Evolutionary conservation across 2,888 invertebrate genomes (phyloP), one percentile per base, ranked within the genome.

Genomic region (Caenorhabditis drosophilae): DNA sequence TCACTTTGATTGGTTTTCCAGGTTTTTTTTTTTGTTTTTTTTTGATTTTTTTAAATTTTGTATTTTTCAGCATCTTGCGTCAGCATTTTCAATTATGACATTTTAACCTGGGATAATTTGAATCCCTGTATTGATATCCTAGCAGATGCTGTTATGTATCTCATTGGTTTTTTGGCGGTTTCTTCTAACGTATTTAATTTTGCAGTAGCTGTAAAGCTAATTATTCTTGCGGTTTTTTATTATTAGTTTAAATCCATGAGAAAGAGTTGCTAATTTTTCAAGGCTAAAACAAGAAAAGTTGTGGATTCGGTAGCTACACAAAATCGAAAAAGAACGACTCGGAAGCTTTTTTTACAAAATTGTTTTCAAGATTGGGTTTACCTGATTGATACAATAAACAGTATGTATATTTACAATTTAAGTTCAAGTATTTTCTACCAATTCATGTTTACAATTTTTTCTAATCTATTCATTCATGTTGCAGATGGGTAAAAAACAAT

Each of bases 331-430:
- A 35, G 41, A 11, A 64, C 53, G 1, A 50, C 58, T 3, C 36
- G 64, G 2, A 27, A 45, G 2, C 47, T 64, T 7, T 64, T 64
- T n/a, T 18, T 64, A 7, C 64, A 64, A 35, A 54, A 53, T 7
- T 64, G 64, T 26, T 58, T 64, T 26, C 64, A 64, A 50, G 64
- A 64, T 23, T 58, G 58, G 58, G 42, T 64, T 4, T 64, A 64
- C 20, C 50, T 64, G 4, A 15, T 64, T 0, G 64, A 64, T 26
- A 64, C 64, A 11, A 35, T 64, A 16, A 64, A 64, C 22, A 64
- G 64, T 41, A 64, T 64, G 64, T 64, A 55, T 46, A 45, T 64
- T n/a, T 64, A 64, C 35, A 47, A 54, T 7, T 58, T 52, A 51
- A 45, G 1, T 15, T 6, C 4, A 6, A 23, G 45, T 12, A 58